Evolutionary conservation across 2,888 invertebrate genomes (phyloP).

Genomic region (Iphiclides podalirius): DNA sequence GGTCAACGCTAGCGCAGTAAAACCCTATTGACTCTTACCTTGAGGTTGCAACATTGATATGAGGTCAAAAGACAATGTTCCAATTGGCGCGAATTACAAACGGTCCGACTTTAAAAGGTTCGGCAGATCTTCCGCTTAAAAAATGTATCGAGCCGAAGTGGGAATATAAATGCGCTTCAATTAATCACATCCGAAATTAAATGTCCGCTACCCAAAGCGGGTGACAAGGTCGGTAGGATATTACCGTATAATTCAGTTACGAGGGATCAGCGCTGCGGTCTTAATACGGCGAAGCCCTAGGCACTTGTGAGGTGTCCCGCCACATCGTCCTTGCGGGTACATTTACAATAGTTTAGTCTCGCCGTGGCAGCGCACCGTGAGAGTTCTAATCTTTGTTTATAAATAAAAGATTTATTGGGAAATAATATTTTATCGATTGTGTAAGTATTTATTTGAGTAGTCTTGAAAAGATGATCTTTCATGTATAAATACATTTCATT

Average conservation of each 20-base stretch:
- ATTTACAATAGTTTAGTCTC: slow-evolving; percentile 60
- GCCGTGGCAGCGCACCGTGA: slow-evolving; percentile 30
- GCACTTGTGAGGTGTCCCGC: slow-evolving; percentile 57
- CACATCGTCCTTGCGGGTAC: slow-evolving; percentile 39
- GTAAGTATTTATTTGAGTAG: no score
- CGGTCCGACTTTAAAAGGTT: no score
- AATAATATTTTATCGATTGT: slow-evolving; percentile 7
- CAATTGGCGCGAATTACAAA: no score
- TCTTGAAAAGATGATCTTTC: no score
- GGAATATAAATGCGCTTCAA: no score
- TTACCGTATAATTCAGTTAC: slow-evolving; percentile 64
- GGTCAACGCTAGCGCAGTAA: no score
- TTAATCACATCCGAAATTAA: slow-evolving; percentile 39
- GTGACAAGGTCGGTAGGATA: slow-evolving; percentile 50
- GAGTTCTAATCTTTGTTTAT: slow-evolving; percentile 16
- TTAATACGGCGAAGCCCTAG: slow-evolving; percentile 66
- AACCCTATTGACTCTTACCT: no score
- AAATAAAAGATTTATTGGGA: slow-evolving; percentile 18
- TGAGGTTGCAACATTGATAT: no score
- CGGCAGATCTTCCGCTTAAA: no score
- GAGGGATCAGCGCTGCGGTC: slow-evolving; percentile 49
- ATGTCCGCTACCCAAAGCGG: slow-evolving; percentile 41
- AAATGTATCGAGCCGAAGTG: no score
- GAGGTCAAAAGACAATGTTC: no score
- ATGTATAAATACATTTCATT: no score